Base-by-base conservation (phyloP, 2,888 invertebrate species). In the Tipula lateralis region DNA sequence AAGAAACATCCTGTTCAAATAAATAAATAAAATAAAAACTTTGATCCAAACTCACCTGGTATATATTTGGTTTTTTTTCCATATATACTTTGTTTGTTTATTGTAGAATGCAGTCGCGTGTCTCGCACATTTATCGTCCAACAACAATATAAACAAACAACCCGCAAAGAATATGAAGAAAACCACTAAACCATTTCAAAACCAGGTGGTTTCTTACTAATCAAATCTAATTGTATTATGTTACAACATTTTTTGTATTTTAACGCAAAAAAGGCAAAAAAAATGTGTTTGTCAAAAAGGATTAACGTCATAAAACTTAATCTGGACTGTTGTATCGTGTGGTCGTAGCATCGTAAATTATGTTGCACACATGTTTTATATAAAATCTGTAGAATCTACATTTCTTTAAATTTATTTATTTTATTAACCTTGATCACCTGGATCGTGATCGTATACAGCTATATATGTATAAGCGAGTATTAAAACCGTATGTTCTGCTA, bases 121-220 rank as follows among this genome's bases (percentile, higher is more conserved):
- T 66, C 66, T 66, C 66, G 66, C 24, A 66, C 66, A 19, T 24
- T 66, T 44, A 44, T 16, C 44, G n/a, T n/a, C 2, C 7, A 44
- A 44, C 44, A 44, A 66, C 3, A 66, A 24, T 24, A 66, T 24
- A n/a, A 44, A 2, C 44, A 44, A 66, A 66, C 24, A 66, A 66
- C 6, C n/a, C n/a, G 6, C 24, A 66, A 66, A 66, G 66, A 66
- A 66, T 66, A 66, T 9, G 66, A 66, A 66, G 66, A 66, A 66
- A 66, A 66, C 66, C 66, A 66, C 66, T 66, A 66, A 66, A 66
- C 66, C 66, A 66, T 66, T 24, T 66, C 66, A 24, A 66, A n/a
- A 66, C 66, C 66, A 66, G 66, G 66, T 66, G 66, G 66, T 66
- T 66, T 66, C 66, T 24, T 66, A 66, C 7, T 66, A 66, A 66